Evolutionary conservation across 2,797 vertebrate species (phyloP), one percentile per base, ranked within the genome.

Genomic region (Hydrocynus forskahlii): DNA sequence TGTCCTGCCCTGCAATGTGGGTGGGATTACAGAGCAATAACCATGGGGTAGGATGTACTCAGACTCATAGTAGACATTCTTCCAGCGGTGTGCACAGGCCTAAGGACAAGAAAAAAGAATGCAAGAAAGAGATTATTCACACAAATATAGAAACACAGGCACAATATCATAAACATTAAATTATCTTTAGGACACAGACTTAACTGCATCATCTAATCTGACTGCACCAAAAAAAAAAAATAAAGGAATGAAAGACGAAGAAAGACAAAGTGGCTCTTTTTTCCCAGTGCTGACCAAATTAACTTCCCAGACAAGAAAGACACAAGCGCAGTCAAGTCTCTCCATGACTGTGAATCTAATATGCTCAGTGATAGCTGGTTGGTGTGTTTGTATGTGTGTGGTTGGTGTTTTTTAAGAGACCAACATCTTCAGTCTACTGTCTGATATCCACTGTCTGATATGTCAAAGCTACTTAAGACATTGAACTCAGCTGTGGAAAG

Each of bases 51-150:
- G 92, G 85, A 99, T 97, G 68, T 97, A 93, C 82, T 99, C 97
- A 0, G 95, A 91, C 86, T 96, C 93, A 0, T 99, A 99, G 91
- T 95, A 99, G 81, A 98, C 95, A 69, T 99, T 99, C 88, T 99
- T 99, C 98, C 98, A 99, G 79, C 97, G 97, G 86, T 99, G 98
- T 0, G 97, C 98, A n/a, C 98, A 99, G 4, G 97, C 98, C 98
- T 99, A 83, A 8, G 78, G 57, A 84, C 81, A 76, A 86, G 67
- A 77, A 40, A 29, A 67, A 19, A 25, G 35, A 45, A 4, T 48
- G 38, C 57, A 40, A 59, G 16, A 23, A 35, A 54, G 21, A 35
- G 19, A 12, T 54, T 2, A 74, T 68, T 64, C 35, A 67, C 62
- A 76, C 5, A 75, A 52, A 72, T 59, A 63, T 13, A 21, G 29